phyloP scores from a whole-genome alignment of 2,888 invertebrate species.

The Dasysyrphus albostriatus region DNA sequence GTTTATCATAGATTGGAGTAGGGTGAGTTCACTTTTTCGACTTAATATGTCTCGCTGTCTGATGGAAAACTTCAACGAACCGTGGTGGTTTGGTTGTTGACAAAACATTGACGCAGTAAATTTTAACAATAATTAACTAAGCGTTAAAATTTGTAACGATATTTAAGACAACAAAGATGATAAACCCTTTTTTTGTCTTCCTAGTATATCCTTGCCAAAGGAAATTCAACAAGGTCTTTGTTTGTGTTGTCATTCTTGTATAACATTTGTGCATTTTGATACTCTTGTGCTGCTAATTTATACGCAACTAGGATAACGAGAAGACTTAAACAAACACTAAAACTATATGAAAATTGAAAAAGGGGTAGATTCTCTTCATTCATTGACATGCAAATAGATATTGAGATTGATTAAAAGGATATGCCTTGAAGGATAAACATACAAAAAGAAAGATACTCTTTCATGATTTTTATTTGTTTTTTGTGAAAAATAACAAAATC shows the following conservation, averaged over 20 bases:
- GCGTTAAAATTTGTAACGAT: conserved; percentile 71
- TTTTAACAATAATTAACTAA: conserved; percentile 75
- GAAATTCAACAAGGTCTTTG: background rate
- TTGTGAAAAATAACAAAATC: background rate
- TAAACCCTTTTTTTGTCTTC: conserved; percentile 2
- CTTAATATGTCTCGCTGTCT: conserved; percentile 20
- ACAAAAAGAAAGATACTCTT: background rate
- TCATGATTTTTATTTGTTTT: background rate
- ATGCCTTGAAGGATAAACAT: conserved; percentile 31
- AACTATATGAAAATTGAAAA: conserved; percentile 27
- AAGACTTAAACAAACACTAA: conserved; percentile 25
- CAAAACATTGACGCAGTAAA: conserved; percentile 73
- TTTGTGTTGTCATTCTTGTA: background rate
- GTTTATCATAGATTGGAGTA: background rate
- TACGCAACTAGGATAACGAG: conserved; percentile 35
- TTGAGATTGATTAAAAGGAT: conserved; percentile 61
- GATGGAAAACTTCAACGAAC: conserved; percentile 59
- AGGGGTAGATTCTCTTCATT: conserved; percentile 11
- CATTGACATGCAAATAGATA: conserved; percentile 47
- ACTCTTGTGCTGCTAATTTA: conserved; percentile 30
- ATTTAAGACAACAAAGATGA: conserved; percentile 59
- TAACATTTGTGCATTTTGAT: conserved; percentile 51
- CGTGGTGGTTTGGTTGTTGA: conserved; percentile 57
- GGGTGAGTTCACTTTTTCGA: conserved; percentile 43
- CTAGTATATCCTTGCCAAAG: background rate